A percentile compares a stretch with the other conserved stretches of the same genome.
These are phyloP conservation scores for Solea solea DNA, from an alignment of 2,113 vertebrate genomes.

Conservation along the genomic window DNA sequence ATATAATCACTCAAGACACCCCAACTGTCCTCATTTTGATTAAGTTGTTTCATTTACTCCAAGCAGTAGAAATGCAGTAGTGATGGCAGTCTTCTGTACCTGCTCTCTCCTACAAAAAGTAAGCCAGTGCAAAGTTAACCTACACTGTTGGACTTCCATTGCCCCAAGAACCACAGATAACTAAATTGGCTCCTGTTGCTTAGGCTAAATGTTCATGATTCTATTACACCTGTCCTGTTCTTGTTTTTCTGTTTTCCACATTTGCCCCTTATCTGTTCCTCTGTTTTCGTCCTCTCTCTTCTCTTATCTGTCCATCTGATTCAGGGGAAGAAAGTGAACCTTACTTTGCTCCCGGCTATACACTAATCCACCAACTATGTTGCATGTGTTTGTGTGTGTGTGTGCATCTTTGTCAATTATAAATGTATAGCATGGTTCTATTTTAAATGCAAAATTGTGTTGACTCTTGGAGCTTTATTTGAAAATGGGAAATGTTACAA, in stretches of 20 bases:
- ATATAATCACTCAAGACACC: background rate
- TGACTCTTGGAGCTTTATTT: background rate
- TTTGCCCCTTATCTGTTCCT: slow-evolving; percentile 64
- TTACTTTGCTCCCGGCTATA: slow-evolving; percentile 32
- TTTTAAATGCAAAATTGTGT: too few species aligned
- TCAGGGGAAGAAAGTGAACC: slow-evolving; percentile 49
- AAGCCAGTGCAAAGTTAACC: slow-evolving; percentile 43
- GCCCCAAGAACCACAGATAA: slow-evolving; percentile 62
- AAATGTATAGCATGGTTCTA: background rate
- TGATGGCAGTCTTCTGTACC: slow-evolving; percentile 36
- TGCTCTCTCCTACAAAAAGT: slow-evolving; percentile 42
- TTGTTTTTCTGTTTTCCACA: slow-evolving; percentile 49
- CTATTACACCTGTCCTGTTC: slow-evolving; percentile 68
- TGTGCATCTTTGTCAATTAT: background rate
- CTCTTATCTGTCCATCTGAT: slow-evolving; percentile 64
- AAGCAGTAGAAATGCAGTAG: background rate
- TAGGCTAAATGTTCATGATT: slow-evolving; percentile 66
- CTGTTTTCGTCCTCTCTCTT: slow-evolving; percentile 54
- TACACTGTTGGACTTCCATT: slow-evolving; percentile 37
- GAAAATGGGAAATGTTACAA: background rate
- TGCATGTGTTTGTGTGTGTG: slow-evolving; percentile 15
- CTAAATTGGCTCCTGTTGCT: slow-evolving; percentile 63
- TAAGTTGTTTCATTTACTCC: slow-evolving; percentile 23
- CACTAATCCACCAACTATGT: slow-evolving; percentile 35
- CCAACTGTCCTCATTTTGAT: background rate